A percentile compares a stretch with the other conserved stretches of the same genome.
These are phyloP conservation scores for Cuniculus paca DNA, from an alignment of 2,797 vertebrate genomes.

Conservation along the genomic window DNA sequence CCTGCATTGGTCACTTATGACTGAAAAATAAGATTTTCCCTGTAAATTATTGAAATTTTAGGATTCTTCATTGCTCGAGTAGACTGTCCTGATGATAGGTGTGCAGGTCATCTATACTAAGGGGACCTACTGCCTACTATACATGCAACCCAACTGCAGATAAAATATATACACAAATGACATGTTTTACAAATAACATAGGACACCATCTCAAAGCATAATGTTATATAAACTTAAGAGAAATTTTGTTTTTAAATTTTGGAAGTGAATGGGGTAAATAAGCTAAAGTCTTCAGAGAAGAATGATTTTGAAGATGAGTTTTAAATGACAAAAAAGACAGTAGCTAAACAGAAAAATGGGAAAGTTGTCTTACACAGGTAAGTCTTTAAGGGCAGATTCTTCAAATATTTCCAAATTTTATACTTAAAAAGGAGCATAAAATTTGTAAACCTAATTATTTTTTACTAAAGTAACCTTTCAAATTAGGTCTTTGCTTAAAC, in stretches of 20 bases:
- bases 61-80: not conserved
- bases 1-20: not conserved
- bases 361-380: not conserved
- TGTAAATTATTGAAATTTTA: not conserved
- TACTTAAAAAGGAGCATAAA: constrained; percentile 42
- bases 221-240: not conserved
- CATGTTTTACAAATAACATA: not conserved
- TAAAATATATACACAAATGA: not conserved
- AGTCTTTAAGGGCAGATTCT: constrained; percentile 15
- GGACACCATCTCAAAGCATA: not conserved
- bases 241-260: not conserved
- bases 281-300: not conserved
- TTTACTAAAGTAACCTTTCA: constrained; percentile 31
- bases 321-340: not conserved
- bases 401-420: constrained; percentile 2
- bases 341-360: not conserved
- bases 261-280: not conserved
- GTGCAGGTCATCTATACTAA: not conserved
- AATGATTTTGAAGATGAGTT: not conserved
- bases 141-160: not conserved
- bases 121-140: not conserved
- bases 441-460: constrained; percentile 34
- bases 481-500: not conserved
- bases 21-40: not conserved
- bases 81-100: not conserved